phyloP scores from a whole-genome alignment of 2,888 invertebrate species.

The Andrena praecox region DNA sequence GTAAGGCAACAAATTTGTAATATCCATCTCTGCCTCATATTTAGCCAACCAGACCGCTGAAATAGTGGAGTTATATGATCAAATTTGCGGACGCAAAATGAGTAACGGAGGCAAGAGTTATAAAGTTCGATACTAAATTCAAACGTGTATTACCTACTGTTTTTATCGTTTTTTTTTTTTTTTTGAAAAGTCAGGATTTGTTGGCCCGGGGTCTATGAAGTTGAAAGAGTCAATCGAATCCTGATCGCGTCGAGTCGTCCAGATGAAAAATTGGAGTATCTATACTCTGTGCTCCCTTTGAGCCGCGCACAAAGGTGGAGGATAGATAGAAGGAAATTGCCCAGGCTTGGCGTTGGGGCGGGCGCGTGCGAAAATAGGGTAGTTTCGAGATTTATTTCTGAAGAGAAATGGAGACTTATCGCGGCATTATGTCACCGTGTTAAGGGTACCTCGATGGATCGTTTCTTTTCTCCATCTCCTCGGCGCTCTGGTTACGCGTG shows the following conservation, averaged over 20 bases:
- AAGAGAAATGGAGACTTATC: neutral
- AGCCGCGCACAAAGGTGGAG: conserved; percentile 28
- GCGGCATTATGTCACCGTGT: neutral
- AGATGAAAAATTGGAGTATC: conserved; percentile 44
- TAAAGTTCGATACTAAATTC: too few species aligned
- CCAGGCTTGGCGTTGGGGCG: neutral
- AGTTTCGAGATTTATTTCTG: conserved; percentile 18
- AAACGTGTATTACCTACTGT: too few species aligned
- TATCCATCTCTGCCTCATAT: too few species aligned
- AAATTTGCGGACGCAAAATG: too few species aligned
- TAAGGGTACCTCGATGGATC: neutral
- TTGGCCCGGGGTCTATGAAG: neutral
- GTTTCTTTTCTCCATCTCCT: neutral
- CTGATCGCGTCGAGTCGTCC: conserved; percentile 18
- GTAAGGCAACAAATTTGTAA: too few species aligned
- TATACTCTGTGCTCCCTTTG: conserved; percentile 10
- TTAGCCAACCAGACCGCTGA: too few species aligned
- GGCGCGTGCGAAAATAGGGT: conserved; percentile 9
- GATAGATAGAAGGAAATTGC: conserved; percentile 64
- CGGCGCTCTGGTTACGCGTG: neutral
- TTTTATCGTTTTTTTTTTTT: too few species aligned
- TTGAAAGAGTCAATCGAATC: conserved; percentile 36
- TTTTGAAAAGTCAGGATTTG: neutral
- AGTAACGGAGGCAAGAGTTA: too few species aligned
- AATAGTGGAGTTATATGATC: too few species aligned